Conservation (phyloP, 2,113 vertebrate genomes). For the Gasterosteus aculeatus region DNA sequence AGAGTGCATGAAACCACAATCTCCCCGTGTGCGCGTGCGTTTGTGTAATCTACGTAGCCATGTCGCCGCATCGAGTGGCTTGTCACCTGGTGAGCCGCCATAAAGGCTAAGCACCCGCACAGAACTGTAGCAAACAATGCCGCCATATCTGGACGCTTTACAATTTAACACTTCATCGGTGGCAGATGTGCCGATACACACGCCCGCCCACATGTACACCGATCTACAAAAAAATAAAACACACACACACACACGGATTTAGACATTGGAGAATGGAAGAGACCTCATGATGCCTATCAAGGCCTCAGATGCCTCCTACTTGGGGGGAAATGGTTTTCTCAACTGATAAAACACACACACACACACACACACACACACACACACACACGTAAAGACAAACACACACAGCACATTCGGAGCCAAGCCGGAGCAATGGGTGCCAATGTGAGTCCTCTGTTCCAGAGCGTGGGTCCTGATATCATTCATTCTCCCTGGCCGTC, state of each 20-base stretch:
- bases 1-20: constrained; percentile 49
- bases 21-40: constrained; percentile 6
- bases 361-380: constrained; percentile 42
- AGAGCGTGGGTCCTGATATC: constrained; percentile 62
- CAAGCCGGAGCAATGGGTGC: constrained; percentile 28
- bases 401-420: constrained; percentile 44
- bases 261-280: constrained; percentile 32
- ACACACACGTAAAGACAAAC: constrained; percentile 39
- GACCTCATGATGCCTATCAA: constrained; percentile 51
- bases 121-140: constrained; percentile 59
- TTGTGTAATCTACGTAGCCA: constrained; percentile 37
- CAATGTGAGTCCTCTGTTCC: constrained; percentile 65
- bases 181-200: constrained; percentile 33
- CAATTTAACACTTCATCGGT: constrained; percentile 67
- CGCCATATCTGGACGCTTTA: constrained; percentile 56
- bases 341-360: constrained; percentile 55
- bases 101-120: constrained; percentile 57
- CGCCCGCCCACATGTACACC: constrained; percentile 21
- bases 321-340: constrained; percentile 61
- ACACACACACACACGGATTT: constrained; percentile 42
- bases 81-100: constrained; percentile 52
- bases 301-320: constrained; percentile 49
- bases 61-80: constrained; percentile 44
- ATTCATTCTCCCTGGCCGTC: constrained; percentile 64
- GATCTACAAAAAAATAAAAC: background rate